Conservation (phyloP, 2,113 vertebrate species). For the Ochotona curzoniae region DNA sequence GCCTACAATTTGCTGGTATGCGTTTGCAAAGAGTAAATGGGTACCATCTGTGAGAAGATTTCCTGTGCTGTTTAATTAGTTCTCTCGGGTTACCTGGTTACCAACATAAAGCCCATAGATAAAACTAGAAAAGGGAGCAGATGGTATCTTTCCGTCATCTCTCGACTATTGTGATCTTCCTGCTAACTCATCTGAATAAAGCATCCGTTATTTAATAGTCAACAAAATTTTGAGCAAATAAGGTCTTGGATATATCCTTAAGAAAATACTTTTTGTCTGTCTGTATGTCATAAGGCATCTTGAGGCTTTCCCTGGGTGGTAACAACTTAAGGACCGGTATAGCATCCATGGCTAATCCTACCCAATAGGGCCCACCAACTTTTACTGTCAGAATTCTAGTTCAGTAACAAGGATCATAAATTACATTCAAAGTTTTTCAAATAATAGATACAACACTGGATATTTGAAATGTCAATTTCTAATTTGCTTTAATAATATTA, state of each 20-base stretch:
- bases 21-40: conserved; percentile 66
- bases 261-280: conserved; percentile 57
- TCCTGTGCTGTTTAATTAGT: conserved; percentile 76
- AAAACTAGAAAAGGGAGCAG: conserved; percentile 49
- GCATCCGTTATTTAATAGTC: conserved; percentile 47
- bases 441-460: background rate
- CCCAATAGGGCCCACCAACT: background rate
- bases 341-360: background rate
- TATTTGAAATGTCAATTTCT: conserved; percentile 4
- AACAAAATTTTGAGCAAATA: conserved; percentile 50
- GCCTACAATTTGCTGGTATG: background rate
- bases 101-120: conserved; percentile 49
- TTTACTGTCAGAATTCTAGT: background rate
- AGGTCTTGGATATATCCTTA: conserved; percentile 25
- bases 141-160: conserved; percentile 61
- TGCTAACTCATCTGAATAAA: conserved; percentile 78
- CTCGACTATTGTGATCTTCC: conserved; percentile 69
- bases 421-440: background rate
- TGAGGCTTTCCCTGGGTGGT: conserved; percentile 32
- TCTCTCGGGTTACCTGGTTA: conserved; percentile 57
- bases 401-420: background rate
- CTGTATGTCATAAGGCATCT: conserved; percentile 40
- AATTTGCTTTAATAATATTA: conserved; percentile 21
- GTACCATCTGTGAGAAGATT: conserved; percentile 73
- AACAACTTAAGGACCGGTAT: conserved; percentile 13